Percentiles rank a stretch among this genome's conserved stretches.
Conservation (phyloP, 2,888 invertebrate species). For the Periphyllus acericola region DNA sequence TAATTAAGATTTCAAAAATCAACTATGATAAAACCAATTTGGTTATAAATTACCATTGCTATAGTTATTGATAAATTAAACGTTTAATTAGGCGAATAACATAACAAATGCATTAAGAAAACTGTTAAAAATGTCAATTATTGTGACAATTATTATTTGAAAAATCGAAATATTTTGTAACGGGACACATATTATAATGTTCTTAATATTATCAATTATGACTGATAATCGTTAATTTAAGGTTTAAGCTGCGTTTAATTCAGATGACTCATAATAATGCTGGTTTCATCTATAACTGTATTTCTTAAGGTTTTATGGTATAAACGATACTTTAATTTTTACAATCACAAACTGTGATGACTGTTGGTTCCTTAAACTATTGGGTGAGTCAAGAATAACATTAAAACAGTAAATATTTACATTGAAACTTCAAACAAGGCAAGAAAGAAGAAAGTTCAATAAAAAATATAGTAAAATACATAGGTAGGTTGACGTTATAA, state of each 20-base stretch:
- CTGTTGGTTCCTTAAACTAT: too few relatives aligned
- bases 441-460: too few relatives aligned
- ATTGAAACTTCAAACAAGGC: too few relatives aligned
- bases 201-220: background rate
- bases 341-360: too few relatives aligned
- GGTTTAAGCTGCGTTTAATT: background rate
- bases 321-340: background rate
- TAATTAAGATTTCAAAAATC: background rate
- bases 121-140: background rate
- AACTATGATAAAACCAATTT: background rate
- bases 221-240: background rate
- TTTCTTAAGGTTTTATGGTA: background rate
- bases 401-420: too few relatives aligned
- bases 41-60: background rate
- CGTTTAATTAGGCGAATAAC: background rate
- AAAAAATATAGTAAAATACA: too few relatives aligned
- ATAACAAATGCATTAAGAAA: background rate
- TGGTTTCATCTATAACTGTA: background rate
- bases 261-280: background rate
- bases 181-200: background rate
- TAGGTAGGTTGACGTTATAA: too few relatives aligned
- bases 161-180: background rate
- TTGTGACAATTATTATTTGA: background rate
- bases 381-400: too few relatives aligned
- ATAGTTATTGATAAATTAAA: background rate